Base-by-base conservation (phyloP, 2,113 vertebrate genomes). In the Ciconia boyciana region DNA sequence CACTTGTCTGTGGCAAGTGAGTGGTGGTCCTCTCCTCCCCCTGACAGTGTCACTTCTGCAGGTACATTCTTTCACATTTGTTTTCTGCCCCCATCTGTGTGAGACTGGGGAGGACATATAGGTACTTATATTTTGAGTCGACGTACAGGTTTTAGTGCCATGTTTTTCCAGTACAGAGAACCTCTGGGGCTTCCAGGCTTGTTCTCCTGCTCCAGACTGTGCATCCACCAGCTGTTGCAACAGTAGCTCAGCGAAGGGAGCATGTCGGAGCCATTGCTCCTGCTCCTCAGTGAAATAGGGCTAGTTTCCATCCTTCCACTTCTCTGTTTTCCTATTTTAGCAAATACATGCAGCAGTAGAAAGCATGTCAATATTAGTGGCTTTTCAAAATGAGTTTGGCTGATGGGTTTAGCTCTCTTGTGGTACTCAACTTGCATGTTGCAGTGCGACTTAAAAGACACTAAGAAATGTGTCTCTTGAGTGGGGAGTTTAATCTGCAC, bases 11-110 rank as follows among this genome's bases (percentile, higher is more conserved):
- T 65, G 66, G 16, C 21, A 52, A 72, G 57, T 11, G 83, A 52
- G 31, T 6, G 26, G 8, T 29, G 0, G 0, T 75, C 14, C 19
- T 46, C 26, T 3, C 6, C 39, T 57, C 13, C 22, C 29, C 28
- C 26, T 0, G 1, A 2, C 12, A 7, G 1, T 36, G 9, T 26
- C 36, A 6, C 25, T 62, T 57, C 39, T 77, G 28, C 43, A 85
- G 85, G 71, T 89, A 32, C 4, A 22, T 81, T 60, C 24, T 41
- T 31, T 70, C 49, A 6, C 3, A 0, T 61, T 57, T 72, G 21
- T 41, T 88, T 79, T 83, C 70, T 31, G 12, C 7, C 84, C 51
- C 20, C 26, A 1, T 36, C n/a, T 43, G 2, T 25, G 70, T 70
- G 41, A 70, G 36, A 41, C 41, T 48, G 32, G 25, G 31, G 20